These are phyloP conservation scores for Dascillus cervinus DNA, from an alignment of 2,888 invertebrate genomes.

Conservation along the genomic window DNA sequence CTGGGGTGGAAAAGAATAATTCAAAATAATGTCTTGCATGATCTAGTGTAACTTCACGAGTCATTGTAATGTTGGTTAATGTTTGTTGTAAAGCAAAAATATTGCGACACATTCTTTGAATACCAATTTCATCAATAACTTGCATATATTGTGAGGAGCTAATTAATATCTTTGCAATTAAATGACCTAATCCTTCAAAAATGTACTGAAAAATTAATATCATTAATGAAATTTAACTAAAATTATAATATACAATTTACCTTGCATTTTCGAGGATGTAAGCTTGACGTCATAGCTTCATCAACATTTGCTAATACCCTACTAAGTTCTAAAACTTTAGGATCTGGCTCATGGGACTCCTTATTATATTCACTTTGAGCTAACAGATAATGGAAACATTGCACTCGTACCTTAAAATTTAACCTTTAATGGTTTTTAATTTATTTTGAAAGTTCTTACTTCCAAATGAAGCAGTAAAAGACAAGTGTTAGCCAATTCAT, in stretches of 20 bases:
- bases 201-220: slow-evolving; percentile 59
- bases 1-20: slow-evolving; percentile 72
- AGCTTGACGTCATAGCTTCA: slow-evolving; percentile 64
- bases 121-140: slow-evolving; percentile 71
- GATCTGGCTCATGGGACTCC: slow-evolving; percentile 70
- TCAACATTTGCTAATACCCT: slow-evolving; percentile 70
- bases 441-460: slow-evolving; percentile 47
- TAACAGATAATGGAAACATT: slow-evolving; percentile 87
- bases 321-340: slow-evolving; percentile 68
- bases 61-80: slow-evolving; percentile 74
- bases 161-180: slow-evolving; percentile 72
- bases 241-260: slow-evolving; percentile 39
- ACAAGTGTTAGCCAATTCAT: slow-evolving; percentile 85
- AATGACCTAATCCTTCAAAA: slow-evolving; percentile 77
- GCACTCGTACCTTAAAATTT: slow-evolving; percentile 66
- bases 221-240: slow-evolving; percentile 4
- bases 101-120: slow-evolving; percentile 79
- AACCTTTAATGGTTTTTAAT: too few relatives aligned
- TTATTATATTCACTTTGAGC: slow-evolving; percentile 47
- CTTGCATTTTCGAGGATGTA: slow-evolving; percentile 71
- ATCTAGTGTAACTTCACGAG: slow-evolving; percentile 76
- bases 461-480: slow-evolving; percentile 88
- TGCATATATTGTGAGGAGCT: slow-evolving; percentile 73
- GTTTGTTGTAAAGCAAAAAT: slow-evolving; percentile 80
- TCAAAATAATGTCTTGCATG: slow-evolving; percentile 85